These are phyloP conservation scores for Callorhinus ursinus DNA, from an alignment of 2,113 vertebrate genomes.

Conservation along the genomic window DNA sequence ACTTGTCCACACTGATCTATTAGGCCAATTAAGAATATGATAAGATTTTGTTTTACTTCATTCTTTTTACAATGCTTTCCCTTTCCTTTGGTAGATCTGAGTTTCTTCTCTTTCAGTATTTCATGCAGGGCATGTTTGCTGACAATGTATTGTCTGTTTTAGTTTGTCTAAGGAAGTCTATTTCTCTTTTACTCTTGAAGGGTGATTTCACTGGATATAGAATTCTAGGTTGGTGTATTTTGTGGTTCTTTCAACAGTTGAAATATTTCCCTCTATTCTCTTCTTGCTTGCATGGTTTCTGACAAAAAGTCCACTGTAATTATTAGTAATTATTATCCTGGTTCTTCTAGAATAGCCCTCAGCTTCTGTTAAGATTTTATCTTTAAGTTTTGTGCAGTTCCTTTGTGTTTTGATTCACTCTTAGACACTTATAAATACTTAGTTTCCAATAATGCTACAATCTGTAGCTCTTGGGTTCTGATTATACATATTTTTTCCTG, in stretches of 20 bases:
- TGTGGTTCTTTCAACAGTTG: neutral
- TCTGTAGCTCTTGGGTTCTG: neutral
- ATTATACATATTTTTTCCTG: neutral
- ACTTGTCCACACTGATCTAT: neutral
- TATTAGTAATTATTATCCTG: neutral
- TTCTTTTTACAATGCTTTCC: neutral
- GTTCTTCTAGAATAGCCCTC: neutral
- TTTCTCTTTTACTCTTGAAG: neutral
- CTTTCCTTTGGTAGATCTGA: neutral
- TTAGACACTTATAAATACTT: slow-evolving; percentile 9
- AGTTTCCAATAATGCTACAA: neutral
- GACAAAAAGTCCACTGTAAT: neutral
- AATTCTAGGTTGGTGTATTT: neutral
- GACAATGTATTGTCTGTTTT: neutral
- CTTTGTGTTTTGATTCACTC: neutral
- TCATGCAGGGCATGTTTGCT: neutral
- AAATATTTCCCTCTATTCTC: neutral
- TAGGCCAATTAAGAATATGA: neutral
- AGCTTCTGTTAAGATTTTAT: neutral
- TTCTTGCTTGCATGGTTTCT: neutral
- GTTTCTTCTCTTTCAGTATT: neutral
- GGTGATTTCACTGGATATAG: neutral
- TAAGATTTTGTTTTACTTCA: neutral
- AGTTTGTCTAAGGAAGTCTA: neutral
- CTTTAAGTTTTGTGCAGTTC: neutral